phyloP scores from a whole-genome alignment of 1,140 invertebrate species.

The Anthonomus grandis region DNA sequence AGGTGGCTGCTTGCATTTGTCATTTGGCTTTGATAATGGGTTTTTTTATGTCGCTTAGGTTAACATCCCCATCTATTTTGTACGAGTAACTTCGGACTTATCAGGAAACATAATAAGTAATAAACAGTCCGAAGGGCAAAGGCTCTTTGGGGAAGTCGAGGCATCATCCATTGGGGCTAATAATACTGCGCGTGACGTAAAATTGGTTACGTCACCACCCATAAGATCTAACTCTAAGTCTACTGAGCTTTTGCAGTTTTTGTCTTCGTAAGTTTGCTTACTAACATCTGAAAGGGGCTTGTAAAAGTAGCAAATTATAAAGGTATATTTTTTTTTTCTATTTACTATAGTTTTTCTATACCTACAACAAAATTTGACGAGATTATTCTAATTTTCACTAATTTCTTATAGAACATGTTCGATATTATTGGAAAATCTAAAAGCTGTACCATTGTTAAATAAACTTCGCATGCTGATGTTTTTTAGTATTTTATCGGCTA shows the following conservation, averaged over 20 bases:
- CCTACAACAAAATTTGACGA: background rate
- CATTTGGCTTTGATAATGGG: too few relatives aligned
- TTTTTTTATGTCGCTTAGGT: too few relatives aligned
- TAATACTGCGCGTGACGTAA: constrained; percentile 57
- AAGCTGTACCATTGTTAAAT: too few relatives aligned
- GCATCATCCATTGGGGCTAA: constrained; percentile 67
- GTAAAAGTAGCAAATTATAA: too few relatives aligned
- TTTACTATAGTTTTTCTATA: too few relatives aligned
- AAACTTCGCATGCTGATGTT: too few relatives aligned
- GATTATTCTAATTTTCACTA: too few relatives aligned
- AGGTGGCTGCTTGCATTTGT: too few relatives aligned
- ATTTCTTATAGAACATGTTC: too few relatives aligned
- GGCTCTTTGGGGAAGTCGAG: constrained; percentile 76
- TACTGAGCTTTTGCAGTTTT: constrained; percentile 70
- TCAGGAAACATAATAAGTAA: constrained; percentile 61
- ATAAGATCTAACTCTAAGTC: constrained; percentile 74
- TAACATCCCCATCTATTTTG: constrained; percentile 68
- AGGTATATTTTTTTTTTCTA: background rate
- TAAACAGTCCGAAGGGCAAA: constrained; percentile 38
- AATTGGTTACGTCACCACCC: constrained; percentile 71
- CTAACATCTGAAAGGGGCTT: background rate
- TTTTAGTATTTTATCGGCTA: too few relatives aligned
- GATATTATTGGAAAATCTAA: too few relatives aligned
- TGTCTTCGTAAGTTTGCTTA: constrained; percentile 69
- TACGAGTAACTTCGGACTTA: constrained; percentile 71